Evolutionary conservation across 2,113 vertebrate genomes (phyloP), one percentile per base, ranked within the genome.

Genomic region (Paralichthys olivaceus): DNA sequence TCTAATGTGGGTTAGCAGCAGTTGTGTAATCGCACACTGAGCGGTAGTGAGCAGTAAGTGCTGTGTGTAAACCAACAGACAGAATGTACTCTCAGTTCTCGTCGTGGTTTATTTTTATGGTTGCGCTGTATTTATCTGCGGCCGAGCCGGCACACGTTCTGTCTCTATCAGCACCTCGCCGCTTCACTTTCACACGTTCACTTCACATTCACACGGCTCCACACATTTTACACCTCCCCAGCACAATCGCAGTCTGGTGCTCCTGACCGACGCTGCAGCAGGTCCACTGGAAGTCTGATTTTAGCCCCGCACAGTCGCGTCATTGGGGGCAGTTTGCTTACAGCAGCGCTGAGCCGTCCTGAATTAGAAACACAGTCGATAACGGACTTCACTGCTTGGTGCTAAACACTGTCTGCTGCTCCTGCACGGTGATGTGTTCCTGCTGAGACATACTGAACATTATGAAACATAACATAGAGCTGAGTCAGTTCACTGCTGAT

Each of bases 161-260:
- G 23, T 23, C 45, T 63, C 22, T 63, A 55, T 56, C 47, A 26
- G 22, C 57, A 62, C 23, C 34, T 63, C 19, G 12, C 0, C 1
- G 14, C 69, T 84, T 75, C 69, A 49, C 17, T 59, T 83, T 86
- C 77, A 83, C 84, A 80, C 23, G 3, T 29, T 74, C 28, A 1
- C 54, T 61, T 72, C 64, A 82, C 72, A 62, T 77, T 83, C 80
- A 11, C 76, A 57, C 68, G 2, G 68, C 43, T 49, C 69, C 69
- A 7, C 69, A 77, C 72, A 80, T 79, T 74, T 86, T 49, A 72
- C 84, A 77, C 84, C 77, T 67, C 59, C 43, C 5, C 32, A 43
- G 76, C 58, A n/a, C 73, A 37, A 7, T 37, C 34, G 0, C 79
- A 62, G 69, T 34, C 51, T 70, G 34, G 8, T 2, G 34, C 64